These are phyloP conservation scores for Papilio xuthus DNA, from an alignment of 1,140 invertebrate species.

Conservation along the genomic window DNA sequence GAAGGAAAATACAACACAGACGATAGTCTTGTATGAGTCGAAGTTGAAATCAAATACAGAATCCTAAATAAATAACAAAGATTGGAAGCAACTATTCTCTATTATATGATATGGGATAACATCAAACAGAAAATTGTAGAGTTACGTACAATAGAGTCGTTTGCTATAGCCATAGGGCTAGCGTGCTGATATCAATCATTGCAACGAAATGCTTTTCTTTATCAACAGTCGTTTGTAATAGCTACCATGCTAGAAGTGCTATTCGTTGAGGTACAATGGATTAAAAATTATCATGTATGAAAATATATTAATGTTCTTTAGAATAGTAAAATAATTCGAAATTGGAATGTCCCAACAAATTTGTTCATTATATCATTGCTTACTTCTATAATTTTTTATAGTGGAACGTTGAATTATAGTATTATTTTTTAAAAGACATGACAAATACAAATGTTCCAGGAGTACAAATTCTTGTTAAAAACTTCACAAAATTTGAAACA, in stretches of 20 bases:
- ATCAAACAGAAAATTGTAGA: neutral
- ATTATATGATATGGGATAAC: slow-evolving; percentile 13
- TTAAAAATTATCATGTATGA: too few relatives aligned
- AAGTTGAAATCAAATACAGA: slow-evolving; percentile 1
- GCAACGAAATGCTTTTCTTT: neutral
- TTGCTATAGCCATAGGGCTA: slow-evolving; percentile 1
- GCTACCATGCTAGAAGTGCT: neutral
- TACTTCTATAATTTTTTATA: too few relatives aligned
- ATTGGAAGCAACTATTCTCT: neutral
- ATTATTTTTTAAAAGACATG: too few relatives aligned
- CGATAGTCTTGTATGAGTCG: neutral
- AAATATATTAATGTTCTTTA: too few relatives aligned
- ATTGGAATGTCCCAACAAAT: too few relatives aligned
- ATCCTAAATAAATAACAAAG: slow-evolving; percentile 15
- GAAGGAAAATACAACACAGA: neutral
- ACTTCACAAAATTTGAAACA: too few relatives aligned
- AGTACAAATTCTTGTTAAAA: too few relatives aligned
- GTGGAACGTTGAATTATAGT: too few relatives aligned
- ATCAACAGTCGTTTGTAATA: neutral
- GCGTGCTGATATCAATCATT: neutral
- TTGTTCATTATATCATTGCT: too few relatives aligned
- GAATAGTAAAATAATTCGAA: too few relatives aligned
- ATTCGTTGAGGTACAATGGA: too few relatives aligned
- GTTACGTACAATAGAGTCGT: slow-evolving; percentile 4
- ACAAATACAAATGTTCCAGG: too few relatives aligned